A percentile compares a stretch with the other conserved stretches of the same genome.
These are phyloP conservation scores for Cryptocheilus praepositus DNA, from an alignment of 2,888 invertebrate genomes.

Conservation along the genomic window DNA sequence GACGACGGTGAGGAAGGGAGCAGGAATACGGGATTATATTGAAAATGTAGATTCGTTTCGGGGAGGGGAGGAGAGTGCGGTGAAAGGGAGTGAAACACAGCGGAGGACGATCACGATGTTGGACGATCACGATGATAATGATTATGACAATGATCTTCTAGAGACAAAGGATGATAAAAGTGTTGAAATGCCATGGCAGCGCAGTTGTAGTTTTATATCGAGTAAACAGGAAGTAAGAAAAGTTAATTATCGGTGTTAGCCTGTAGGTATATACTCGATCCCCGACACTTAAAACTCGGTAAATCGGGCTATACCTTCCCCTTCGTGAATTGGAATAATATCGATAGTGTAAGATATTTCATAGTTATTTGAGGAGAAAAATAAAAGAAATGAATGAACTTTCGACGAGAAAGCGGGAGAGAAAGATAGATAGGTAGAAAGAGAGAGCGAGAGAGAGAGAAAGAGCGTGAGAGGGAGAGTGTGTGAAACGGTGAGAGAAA, in stretches of 20 bases:
- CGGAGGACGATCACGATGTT: slow-evolving; percentile 15
- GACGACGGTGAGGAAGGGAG: too few species aligned
- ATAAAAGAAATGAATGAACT: not conserved
- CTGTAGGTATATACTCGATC: slow-evolving; percentile 58
- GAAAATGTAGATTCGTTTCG: not conserved
- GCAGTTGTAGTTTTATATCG: slow-evolving; percentile 57
- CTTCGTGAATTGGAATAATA: slow-evolving; percentile 69
- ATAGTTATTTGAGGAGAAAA: slow-evolving; percentile 58
- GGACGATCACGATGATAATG: not conserved
- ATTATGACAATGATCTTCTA: slow-evolving; percentile 4
- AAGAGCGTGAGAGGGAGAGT: slow-evolving; percentile 43
- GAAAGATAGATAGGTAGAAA: too few species aligned
- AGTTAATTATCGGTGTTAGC: slow-evolving; percentile 70
- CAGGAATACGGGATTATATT: too few species aligned
- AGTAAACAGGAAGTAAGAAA: slow-evolving; percentile 51
- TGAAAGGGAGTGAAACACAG: slow-evolving; percentile 18
- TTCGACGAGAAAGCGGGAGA: slow-evolving; percentile 38
- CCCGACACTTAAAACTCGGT: slow-evolving; percentile 50
- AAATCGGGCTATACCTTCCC: slow-evolving; percentile 56
- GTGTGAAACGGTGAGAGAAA: slow-evolving; percentile 43
- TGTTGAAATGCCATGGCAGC: slow-evolving; percentile 43
- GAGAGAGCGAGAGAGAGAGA: too few species aligned
- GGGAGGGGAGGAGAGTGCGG: slow-evolving; percentile 10
- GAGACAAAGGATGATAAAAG: slow-evolving; percentile 28
- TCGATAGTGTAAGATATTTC: slow-evolving; percentile 71